A percentile compares a stretch with the other conserved stretches of the same genome.
phyloP scores from a whole-genome alignment of 2,113 vertebrate genomes.

The Peromyscus polionotus region DNA sequence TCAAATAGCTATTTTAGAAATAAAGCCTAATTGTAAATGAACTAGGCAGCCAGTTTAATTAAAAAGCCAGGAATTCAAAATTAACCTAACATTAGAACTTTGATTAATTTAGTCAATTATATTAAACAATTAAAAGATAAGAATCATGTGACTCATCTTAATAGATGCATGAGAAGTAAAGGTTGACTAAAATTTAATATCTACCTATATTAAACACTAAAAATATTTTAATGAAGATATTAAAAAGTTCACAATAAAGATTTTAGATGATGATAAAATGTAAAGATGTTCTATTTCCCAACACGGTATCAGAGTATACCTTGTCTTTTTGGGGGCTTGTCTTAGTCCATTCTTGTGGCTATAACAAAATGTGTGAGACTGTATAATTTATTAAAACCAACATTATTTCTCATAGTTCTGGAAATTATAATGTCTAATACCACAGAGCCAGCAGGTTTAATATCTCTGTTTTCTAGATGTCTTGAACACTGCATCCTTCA shows the following conservation, averaged over 20 bases:
- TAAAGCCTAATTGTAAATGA: conserved; percentile 49
- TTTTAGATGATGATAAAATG: conserved; percentile 1
- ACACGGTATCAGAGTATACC: not conserved
- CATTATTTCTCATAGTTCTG: not conserved
- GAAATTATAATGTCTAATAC: not conserved
- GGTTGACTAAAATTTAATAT: conserved; percentile 38
- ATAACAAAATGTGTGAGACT: not conserved
- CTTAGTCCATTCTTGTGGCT: not conserved
- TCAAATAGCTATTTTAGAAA: conserved; percentile 42
- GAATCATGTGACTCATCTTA: conserved; percentile 51
- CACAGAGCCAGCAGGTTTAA: not conserved
- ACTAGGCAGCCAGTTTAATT: conserved; percentile 41
- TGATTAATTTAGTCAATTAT: conserved; percentile 57
- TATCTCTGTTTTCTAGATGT: not conserved
- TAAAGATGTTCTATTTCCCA: not conserved
- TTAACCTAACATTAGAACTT: conserved; percentile 66
- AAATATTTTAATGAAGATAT: not conserved
- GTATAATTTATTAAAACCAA: not conserved
- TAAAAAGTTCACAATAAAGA: not conserved
- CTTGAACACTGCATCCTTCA: not conserved
- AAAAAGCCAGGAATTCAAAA: conserved; percentile 64
- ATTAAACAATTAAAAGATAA: conserved; percentile 68
- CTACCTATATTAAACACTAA: not conserved
- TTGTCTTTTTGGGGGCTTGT: not conserved
- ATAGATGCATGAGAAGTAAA: not conserved